Evolutionary conservation across 1,140 invertebrate species (phyloP).

Genomic region (Nylanderia fulva): DNA sequence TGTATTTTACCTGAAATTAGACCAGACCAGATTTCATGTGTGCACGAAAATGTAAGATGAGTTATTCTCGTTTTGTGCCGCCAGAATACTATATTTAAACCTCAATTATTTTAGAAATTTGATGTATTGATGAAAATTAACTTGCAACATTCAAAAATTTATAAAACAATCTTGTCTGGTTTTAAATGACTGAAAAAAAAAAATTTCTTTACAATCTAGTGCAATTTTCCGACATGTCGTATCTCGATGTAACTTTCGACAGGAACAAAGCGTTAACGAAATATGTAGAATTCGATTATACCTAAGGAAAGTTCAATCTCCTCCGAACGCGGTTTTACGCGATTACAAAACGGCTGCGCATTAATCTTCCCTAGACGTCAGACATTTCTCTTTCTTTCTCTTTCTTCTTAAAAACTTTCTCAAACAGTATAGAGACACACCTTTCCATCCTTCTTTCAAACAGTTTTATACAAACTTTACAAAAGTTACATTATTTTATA

Average conservation of each 20-base stretch:
- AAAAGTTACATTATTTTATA: background rate
- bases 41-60: no score
- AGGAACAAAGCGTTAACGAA: no score
- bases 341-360: background rate
- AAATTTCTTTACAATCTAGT: no score
- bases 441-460: background rate
- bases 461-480: constrained; percentile 3
- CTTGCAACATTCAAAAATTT: no score
- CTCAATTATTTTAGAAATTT: no score
- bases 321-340: background rate
- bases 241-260: background rate
- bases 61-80: no score
- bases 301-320: background rate
- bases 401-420: background rate
- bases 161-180: no score
- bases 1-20: no score
- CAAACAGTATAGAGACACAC: background rate
- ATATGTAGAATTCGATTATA: background rate
- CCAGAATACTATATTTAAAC: no score
- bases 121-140: no score
- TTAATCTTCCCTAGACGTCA: background rate
- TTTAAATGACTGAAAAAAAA: no score
- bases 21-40: no score
- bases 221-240: constrained; percentile 11
- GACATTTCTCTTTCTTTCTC: background rate